Conservation (phyloP, 2,888 invertebrate species). For the Hirtodrosophila cameraria region DNA sequence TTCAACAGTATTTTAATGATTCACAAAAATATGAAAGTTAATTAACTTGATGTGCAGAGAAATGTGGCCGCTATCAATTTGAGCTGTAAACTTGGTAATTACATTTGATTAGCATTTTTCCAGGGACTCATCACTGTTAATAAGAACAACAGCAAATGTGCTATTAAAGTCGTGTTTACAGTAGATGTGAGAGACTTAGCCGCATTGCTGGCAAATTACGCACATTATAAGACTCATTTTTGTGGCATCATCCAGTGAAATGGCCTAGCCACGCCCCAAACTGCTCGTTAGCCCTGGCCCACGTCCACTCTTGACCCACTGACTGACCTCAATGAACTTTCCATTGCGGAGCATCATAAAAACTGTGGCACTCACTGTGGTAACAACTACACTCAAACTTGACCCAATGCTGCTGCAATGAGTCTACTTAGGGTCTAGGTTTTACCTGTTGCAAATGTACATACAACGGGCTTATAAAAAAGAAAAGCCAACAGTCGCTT, state of each 20-base stretch:
- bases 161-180: slow-evolving; percentile 43
- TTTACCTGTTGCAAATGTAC: slow-evolving; percentile 60
- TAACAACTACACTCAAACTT: slow-evolving; percentile 49
- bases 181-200: slow-evolving; percentile 19
- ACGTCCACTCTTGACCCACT: slow-evolving; percentile 30
- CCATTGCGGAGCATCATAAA: slow-evolving; percentile 11
- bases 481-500: neutral
- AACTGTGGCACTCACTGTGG: slow-evolving; percentile 9
- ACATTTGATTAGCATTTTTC: slow-evolving; percentile 35
- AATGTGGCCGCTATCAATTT: slow-evolving; percentile 15
- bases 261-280: slow-evolving; percentile 52
- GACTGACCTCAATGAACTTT: slow-evolving; percentile 45
- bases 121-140: slow-evolving; percentile 41
- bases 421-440: slow-evolving; percentile 7
- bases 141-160: slow-evolving; percentile 27
- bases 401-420: slow-evolving; percentile 46
- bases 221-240: slow-evolving; percentile 62
- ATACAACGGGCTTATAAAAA: too few species aligned
- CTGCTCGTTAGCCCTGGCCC: slow-evolving; percentile 52
- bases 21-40: slow-evolving; percentile 22
- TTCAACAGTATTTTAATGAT: slow-evolving; percentile 6
- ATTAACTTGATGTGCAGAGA: slow-evolving; percentile 19
- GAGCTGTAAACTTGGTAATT: slow-evolving; percentile 30
- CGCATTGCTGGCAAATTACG: slow-evolving; percentile 53
- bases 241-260: slow-evolving; percentile 33